phyloP scores from a whole-genome alignment of 2,888 invertebrate species.

The Plusia festucae region DNA sequence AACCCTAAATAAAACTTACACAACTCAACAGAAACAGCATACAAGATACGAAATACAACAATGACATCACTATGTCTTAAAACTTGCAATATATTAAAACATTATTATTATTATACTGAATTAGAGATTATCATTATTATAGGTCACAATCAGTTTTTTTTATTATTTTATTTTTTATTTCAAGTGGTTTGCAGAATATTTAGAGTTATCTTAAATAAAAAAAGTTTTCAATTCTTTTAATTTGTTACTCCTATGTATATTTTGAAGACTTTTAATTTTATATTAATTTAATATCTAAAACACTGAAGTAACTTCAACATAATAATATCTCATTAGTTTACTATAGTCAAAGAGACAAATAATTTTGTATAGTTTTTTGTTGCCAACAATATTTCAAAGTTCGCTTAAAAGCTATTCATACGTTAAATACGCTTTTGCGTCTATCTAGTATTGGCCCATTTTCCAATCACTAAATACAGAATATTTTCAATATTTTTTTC shows the following conservation, averaged over 20 bases:
- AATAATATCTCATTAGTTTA: background rate
- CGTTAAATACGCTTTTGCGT: background rate
- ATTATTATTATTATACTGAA: slow-evolving; percentile 1
- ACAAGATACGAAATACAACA: background rate
- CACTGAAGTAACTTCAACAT: background rate
- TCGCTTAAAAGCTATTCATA: background rate
- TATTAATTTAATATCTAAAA: background rate
- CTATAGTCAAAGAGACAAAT: background rate
- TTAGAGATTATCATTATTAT: background rate
- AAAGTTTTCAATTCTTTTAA: background rate
- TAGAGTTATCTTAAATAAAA: too few species aligned
- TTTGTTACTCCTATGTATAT: background rate
- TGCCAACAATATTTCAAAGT: background rate
- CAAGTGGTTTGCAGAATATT: background rate
- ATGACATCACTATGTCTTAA: background rate
- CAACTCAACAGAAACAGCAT: slow-evolving; percentile 5
- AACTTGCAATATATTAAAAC: slow-evolving; percentile 5
- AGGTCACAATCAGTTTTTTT: background rate
- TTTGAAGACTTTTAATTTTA: background rate
- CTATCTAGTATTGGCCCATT: background rate
- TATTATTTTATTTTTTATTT: background rate
- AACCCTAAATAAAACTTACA: background rate
- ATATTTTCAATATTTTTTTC: background rate
- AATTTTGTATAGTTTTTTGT: background rate
- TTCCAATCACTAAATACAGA: background rate